A percentile compares a stretch with the other conserved stretches of the same genome.
phyloP scores from a whole-genome alignment of 2,797 vertebrate species.

The Cephalopachus bancanus region DNA sequence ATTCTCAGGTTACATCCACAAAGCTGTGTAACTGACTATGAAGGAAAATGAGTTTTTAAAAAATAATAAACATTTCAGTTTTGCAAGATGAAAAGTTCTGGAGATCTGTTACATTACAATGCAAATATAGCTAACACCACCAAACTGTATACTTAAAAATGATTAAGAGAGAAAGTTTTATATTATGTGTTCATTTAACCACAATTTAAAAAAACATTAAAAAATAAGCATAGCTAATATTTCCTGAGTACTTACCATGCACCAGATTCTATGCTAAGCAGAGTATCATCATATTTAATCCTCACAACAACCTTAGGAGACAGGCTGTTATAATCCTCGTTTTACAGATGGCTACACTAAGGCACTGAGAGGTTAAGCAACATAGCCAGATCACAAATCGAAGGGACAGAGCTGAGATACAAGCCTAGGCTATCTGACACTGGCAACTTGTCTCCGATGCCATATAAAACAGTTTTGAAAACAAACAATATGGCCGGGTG shows the following conservation, averaged over 20 bases:
- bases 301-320: not conserved
- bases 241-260: not conserved
- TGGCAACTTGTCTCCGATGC: not conserved
- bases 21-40: not conserved
- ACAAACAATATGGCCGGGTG: not conserved
- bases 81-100: slow-evolving; percentile 59
- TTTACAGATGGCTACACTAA: slow-evolving; percentile 36
- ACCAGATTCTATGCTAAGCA: not conserved
- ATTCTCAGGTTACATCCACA: not conserved
- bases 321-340: not conserved
- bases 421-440: not conserved
- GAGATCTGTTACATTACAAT: not conserved
- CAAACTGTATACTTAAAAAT: slow-evolving; percentile 49
- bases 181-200: not conserved
- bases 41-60: slow-evolving; percentile 41
- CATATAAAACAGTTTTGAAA: not conserved
- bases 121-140: slow-evolving; percentile 31
- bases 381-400: not conserved
- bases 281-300: not conserved
- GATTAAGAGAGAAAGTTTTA: slow-evolving; percentile 34
- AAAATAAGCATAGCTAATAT: not conserved
- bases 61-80: slow-evolving; percentile 40
- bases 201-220: not conserved
- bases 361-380: slow-evolving; percentile 1
- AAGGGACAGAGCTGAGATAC: not conserved